Percentiles rank a stretch among this genome's conserved stretches.
These are phyloP conservation scores for Sphenodon punctatus DNA, from an alignment of 2,797 vertebrate species.

Conservation along the genomic window DNA sequence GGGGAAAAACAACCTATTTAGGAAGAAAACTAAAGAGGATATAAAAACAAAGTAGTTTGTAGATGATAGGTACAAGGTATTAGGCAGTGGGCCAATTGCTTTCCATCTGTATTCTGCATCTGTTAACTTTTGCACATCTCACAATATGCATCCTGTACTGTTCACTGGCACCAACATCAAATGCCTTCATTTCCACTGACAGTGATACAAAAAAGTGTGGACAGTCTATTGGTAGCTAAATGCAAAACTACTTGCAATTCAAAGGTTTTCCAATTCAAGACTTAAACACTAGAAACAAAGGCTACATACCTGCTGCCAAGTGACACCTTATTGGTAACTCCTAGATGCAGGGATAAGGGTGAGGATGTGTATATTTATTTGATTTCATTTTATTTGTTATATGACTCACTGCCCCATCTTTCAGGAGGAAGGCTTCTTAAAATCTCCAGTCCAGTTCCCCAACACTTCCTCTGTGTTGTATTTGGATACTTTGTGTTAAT, in stretches of 20 bases:
- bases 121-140: constrained; percentile 30
- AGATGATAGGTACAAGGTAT: constrained; percentile 31
- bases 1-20: constrained; percentile 35
- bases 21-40: constrained; percentile 37
- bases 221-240: too few relatives aligned
- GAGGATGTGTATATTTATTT: too few relatives aligned
- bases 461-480: too few relatives aligned
- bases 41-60: constrained; percentile 43
- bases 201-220: constrained; percentile 6
- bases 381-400: too few relatives aligned
- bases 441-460: too few relatives aligned
- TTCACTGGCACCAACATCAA: constrained; percentile 31
- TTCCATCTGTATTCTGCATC: constrained; percentile 38
- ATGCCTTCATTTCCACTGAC: constrained; percentile 9
- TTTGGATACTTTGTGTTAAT: too few relatives aligned
- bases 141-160: constrained; percentile 10
- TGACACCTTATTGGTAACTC: too few relatives aligned
- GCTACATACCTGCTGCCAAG: too few relatives aligned
- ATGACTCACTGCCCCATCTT: too few relatives aligned
- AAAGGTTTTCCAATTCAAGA: neutral
- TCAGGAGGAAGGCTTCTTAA: too few relatives aligned
- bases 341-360: too few relatives aligned
- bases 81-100: constrained; percentile 7
- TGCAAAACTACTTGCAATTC: constrained; percentile 31
- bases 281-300: neutral